phyloP scores from a whole-genome alignment of 2,113 vertebrate genomes.

The Pelecanoides urinatrix region DNA sequence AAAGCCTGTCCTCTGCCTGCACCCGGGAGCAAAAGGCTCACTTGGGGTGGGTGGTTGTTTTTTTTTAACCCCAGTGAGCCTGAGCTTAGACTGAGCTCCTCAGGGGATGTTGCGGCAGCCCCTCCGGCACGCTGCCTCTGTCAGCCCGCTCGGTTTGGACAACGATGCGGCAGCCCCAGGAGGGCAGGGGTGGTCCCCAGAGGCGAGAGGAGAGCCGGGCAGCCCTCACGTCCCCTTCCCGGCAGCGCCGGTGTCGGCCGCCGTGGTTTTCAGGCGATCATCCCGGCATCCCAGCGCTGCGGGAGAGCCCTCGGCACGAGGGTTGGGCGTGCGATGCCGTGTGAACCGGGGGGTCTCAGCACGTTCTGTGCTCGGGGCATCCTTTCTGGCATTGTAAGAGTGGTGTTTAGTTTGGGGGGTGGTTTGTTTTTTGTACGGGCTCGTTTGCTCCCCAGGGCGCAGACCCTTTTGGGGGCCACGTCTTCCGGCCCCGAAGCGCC shows the following conservation, averaged over 20 bases:
- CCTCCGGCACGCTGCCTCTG: too few relatives aligned
- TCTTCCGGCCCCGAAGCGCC: neutral
- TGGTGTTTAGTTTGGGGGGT: accelerated
- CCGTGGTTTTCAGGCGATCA: neutral
- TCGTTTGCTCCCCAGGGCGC: neutral
- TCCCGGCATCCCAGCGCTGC: accelerated
- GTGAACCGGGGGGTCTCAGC: neutral
- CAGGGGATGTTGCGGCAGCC: too few relatives aligned
- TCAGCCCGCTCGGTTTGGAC: neutral
- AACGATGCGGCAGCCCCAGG: neutral
- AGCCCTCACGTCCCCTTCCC: neutral
- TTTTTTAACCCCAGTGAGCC: neutral
- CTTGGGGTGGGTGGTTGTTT: too few relatives aligned
- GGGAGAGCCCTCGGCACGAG: neutral
- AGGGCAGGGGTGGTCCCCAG: neutral
- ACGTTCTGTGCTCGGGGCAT: accelerated
- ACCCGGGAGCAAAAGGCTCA: neutral
- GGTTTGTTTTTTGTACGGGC: neutral
- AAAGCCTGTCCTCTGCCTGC: neutral
- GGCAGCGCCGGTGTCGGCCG: neutral
- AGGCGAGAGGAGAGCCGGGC: too few relatives aligned
- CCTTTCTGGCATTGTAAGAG: neutral
- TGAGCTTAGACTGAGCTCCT: neutral
- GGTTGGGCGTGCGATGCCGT: accelerated
- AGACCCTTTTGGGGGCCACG: neutral